phyloP scores from a whole-genome alignment of 2,888 invertebrate species.

The Cheilosia urbana region DNA sequence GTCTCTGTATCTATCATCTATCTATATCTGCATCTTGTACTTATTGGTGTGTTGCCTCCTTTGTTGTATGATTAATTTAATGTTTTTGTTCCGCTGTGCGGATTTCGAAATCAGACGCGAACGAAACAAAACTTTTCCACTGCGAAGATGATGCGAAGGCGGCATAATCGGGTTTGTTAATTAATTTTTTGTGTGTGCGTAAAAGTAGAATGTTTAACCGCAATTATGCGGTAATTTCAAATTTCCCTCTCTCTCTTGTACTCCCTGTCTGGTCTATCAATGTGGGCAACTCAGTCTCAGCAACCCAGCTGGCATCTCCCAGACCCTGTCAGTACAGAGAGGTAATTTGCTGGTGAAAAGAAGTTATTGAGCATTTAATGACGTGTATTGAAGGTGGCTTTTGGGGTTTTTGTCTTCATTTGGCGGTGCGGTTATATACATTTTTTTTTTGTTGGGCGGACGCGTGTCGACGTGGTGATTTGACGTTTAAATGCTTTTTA shows the following conservation, averaged over 20 bases:
- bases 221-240: constrained; percentile 72
- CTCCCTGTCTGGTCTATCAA: neutral
- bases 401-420: constrained; percentile 26
- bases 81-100: constrained; percentile 68
- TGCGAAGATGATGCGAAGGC: constrained; percentile 54
- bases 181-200: constrained; percentile 67
- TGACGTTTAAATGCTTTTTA: constrained; percentile 56
- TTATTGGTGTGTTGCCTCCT: constrained; percentile 49
- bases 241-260: constrained; percentile 28
- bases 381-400: constrained; percentile 31
- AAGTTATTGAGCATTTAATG: constrained; percentile 39
- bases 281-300: neutral
- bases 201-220: constrained; percentile 72
- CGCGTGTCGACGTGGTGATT: constrained; percentile 54
- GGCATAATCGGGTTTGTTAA: constrained; percentile 71
- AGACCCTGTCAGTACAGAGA: neutral
- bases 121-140: constrained; percentile 26
- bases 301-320: neutral
- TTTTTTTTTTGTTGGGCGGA: neutral
- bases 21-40: constrained; percentile 59
- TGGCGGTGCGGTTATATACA: constrained; percentile 3
- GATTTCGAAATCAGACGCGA: constrained; percentile 19
- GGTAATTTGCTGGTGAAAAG: constrained; percentile 2
- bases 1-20: constrained; percentile 34
- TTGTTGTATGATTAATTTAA: constrained; percentile 73